These are phyloP conservation scores for Netelia virgata DNA, from an alignment of 2,888 invertebrate species.

Conservation along the genomic window DNA sequence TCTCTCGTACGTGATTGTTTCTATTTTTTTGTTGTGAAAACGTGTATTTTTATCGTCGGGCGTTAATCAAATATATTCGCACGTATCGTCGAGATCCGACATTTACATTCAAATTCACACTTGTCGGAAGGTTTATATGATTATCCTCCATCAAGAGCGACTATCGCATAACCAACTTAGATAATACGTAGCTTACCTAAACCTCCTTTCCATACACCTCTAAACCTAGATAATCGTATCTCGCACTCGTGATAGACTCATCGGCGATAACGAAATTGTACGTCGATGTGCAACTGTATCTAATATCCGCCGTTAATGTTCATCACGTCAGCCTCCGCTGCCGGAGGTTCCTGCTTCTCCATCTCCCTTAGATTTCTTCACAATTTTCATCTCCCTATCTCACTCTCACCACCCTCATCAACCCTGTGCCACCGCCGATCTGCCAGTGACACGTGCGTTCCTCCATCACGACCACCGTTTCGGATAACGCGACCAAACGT, in stretches of 20 bases:
- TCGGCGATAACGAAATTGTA: slow-evolving; percentile 20
- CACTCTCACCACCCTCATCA: slow-evolving; percentile 17
- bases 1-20: neutral
- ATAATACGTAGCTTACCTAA: slow-evolving; percentile 10
- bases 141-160: neutral
- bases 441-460: slow-evolving; percentile 38
- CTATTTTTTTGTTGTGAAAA: neutral
- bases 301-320: slow-evolving; percentile 38
- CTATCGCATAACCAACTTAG: slow-evolving; percentile 19
- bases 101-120: neutral
- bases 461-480: slow-evolving; percentile 32
- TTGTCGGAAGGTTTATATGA: neutral
- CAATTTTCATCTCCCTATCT: slow-evolving; percentile 28
- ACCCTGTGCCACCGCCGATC: slow-evolving; percentile 9
- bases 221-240: slow-evolving; percentile 38
- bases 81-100: neutral
- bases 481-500: slow-evolving; percentile 23
- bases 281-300: slow-evolving; percentile 14
- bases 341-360: slow-evolving; percentile 29
- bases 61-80: neutral
- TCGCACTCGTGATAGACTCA: slow-evolving; percentile 1
- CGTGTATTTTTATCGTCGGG: neutral
- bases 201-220: slow-evolving; percentile 3
- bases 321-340: slow-evolving; percentile 26
- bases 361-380: neutral